Evolutionary conservation across 2,888 invertebrate genomes (phyloP).

Genomic region (Drosophila prostipennis): DNA sequence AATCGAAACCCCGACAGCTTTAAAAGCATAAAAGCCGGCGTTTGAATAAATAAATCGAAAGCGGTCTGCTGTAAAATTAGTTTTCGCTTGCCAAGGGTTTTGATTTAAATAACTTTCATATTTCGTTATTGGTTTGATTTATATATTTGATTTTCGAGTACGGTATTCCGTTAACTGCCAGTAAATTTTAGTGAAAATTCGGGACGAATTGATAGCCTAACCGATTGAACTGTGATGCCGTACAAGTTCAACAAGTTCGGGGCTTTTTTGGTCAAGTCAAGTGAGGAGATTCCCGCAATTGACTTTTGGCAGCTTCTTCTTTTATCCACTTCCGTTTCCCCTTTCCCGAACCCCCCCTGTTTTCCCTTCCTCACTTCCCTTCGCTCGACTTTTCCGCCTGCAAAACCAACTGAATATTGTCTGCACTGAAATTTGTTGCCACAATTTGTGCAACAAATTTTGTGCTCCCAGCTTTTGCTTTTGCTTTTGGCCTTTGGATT

Average conservation of each 20-base stretch:
- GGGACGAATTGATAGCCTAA: neutral
- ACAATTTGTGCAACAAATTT: conserved; percentile 75
- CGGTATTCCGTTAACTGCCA: neutral
- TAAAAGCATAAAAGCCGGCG: neutral
- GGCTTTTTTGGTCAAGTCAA: conserved; percentile 28
- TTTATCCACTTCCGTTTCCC: conserved; percentile 3
- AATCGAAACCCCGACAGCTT: neutral
- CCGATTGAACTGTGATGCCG: conserved; percentile 1
- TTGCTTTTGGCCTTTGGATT: conserved; percentile 4
- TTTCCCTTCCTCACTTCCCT: neutral
- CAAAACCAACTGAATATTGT: conserved; percentile 42
- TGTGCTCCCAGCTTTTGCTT: conserved; percentile 31
- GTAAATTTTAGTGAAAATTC: conserved; percentile 1
- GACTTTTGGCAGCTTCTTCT: conserved; percentile 41
- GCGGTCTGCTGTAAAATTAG: conserved; percentile 17
- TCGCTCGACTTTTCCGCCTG: conserved; percentile 5
- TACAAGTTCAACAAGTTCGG: conserved; percentile 35
- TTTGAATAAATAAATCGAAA: conserved; percentile 8
- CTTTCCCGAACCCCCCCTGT: neutral
- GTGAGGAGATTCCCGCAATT: conserved; percentile 41
- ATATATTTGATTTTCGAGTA: neutral
- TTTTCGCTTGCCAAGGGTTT: conserved; percentile 7
- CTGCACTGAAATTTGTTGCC: conserved; percentile 58
- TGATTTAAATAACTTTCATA: conserved; percentile 14
- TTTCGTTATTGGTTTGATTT: conserved; percentile 1